Evolutionary conservation across 2,797 vertebrate species (phyloP).

Genomic region (Psittacula echo): DNA sequence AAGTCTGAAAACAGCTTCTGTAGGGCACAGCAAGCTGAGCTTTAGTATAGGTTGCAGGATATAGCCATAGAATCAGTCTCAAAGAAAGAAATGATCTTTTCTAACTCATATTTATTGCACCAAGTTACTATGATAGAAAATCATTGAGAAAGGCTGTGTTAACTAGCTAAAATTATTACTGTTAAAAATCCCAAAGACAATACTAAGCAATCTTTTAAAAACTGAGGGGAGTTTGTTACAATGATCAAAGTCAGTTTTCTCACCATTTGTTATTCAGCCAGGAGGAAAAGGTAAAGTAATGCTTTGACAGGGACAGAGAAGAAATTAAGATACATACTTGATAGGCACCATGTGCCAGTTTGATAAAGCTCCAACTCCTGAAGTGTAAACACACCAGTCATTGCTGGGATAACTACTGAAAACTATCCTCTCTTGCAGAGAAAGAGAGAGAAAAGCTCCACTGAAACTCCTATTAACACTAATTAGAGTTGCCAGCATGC

Average conservation of each 20-base stretch:
- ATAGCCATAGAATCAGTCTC: background rate
- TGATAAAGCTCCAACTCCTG: background rate
- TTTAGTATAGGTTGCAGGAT: background rate
- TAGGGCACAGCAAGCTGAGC: background rate
- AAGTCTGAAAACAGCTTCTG: background rate
- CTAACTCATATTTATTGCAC: background rate
- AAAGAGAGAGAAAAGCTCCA: background rate
- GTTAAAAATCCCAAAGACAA: background rate
- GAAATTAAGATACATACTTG: background rate
- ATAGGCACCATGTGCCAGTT: background rate
- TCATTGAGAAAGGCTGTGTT: background rate
- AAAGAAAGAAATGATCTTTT: background rate
- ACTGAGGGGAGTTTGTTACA: background rate
- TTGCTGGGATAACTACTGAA: background rate
- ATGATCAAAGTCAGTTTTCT: background rate
- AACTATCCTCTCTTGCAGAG: background rate
- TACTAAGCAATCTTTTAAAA: background rate
- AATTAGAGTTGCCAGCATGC: slow-evolving; percentile 47
- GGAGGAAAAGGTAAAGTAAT: background rate
- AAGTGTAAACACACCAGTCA: background rate
- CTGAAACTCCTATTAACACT: slow-evolving; percentile 24
- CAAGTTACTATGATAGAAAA: background rate
- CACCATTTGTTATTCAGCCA: background rate
- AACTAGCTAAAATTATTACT: background rate
- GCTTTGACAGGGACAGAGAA: background rate